Conservation (phyloP, 1,140 invertebrate species). For the Meloidogyne hapla region DNA sequence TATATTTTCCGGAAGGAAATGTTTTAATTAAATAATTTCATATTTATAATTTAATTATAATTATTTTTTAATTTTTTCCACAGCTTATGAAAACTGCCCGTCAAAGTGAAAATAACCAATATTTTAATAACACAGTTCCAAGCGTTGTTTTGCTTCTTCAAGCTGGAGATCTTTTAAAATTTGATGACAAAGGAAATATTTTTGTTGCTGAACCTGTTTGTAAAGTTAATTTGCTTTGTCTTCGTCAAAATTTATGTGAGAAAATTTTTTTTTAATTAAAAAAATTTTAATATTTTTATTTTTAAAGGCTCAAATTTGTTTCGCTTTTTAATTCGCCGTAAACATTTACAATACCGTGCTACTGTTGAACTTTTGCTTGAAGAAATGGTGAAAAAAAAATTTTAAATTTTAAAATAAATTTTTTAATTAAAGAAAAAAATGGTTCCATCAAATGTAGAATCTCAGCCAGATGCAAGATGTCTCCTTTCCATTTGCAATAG, state of each 20-base stretch:
- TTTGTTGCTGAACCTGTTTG: conserved; percentile 1
- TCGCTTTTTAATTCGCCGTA: conserved; percentile 10
- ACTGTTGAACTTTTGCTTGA: neutral
- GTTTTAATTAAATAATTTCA: no score
- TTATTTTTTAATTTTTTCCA: neutral
- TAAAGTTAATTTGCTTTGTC: conserved; percentile 1
- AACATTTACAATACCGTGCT: conserved; percentile 7
- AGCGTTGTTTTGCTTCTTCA: conserved; percentile 8
- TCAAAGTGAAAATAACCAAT: neutral
- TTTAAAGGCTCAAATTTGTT: conserved; percentile 24
- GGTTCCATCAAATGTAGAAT: conserved; percentile 10
- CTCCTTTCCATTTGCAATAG: conserved; percentile 9
- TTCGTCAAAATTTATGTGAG: conserved; percentile 22
- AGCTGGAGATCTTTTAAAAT: conserved; percentile 14
- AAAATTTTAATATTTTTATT: no score
- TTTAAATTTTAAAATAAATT: neutral
- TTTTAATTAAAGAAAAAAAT: conserved; percentile 7
- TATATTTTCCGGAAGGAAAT: no score
- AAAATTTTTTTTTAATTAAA: neutral
- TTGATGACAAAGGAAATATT: conserved; percentile 7
- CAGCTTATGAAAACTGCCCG: conserved; percentile 15
- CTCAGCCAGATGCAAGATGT: neutral
- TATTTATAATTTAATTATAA: no score
- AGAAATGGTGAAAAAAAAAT: neutral
- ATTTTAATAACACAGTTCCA: conserved; percentile 18